These are phyloP conservation scores for Phalacrocorax aristotelis DNA, from an alignment of 2,113 vertebrate genomes.

Conservation along the genomic window DNA sequence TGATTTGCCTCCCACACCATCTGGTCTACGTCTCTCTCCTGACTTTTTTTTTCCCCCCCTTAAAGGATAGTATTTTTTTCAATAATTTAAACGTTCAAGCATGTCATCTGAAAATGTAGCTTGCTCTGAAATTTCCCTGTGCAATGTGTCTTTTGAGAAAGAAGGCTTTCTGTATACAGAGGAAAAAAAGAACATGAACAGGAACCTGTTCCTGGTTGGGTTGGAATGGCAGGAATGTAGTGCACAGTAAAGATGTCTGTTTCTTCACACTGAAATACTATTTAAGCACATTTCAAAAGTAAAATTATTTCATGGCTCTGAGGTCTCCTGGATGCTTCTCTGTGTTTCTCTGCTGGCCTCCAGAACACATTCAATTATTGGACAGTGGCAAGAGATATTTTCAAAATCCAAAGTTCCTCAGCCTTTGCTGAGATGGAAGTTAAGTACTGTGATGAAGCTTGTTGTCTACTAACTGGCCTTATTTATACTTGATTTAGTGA, in stretches of 20 bases:
- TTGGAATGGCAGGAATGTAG: slow-evolving; percentile 62
- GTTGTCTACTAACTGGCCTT: neutral
- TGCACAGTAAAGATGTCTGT: slow-evolving; percentile 42
- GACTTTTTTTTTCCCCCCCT: neutral
- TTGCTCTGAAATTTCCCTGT: slow-evolving; percentile 7
- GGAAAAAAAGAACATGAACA: slow-evolving; percentile 46
- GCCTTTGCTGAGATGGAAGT: neutral
- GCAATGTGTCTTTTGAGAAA: slow-evolving; percentile 29
- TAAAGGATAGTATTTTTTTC: slow-evolving; percentile 30
- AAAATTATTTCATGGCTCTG: neutral
- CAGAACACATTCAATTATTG: neutral
- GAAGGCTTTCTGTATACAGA: slow-evolving; percentile 1
- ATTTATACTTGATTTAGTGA: neutral
- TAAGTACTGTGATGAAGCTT: neutral
- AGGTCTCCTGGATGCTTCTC: neutral
- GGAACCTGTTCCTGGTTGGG: slow-evolving; percentile 19
- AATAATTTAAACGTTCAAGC: slow-evolving; percentile 24
- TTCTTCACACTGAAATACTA: slow-evolving; percentile 55
- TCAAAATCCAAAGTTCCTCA: neutral
- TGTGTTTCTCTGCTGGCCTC: neutral
- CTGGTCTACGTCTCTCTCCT: neutral
- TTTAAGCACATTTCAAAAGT: slow-evolving; percentile 26
- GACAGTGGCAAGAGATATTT: neutral
- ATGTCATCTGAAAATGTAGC: neutral
- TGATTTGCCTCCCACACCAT: slow-evolving; percentile 17